Evolutionary conservation across 2,888 invertebrate genomes (phyloP), one percentile per base, ranked within the genome.

Genomic region (Drosophila recens): DNA sequence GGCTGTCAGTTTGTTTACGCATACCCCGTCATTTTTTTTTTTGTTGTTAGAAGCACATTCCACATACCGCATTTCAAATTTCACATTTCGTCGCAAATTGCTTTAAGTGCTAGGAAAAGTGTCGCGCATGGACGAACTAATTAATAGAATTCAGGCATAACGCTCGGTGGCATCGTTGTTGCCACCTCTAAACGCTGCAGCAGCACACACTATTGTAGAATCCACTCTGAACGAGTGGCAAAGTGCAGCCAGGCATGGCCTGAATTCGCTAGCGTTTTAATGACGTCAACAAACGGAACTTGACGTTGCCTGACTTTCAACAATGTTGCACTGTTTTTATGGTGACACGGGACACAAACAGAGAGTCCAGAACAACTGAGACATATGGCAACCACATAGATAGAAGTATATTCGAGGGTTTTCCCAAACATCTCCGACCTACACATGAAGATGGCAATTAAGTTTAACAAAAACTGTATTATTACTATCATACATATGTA

Each of bases 251-350:
- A 69, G 64, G 68, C 76, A 66, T 69, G 72, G 67, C 65, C 68
- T 13, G 43, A 51, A 36, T 43, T 43, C 40, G 68, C 72, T 77
- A 75, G 83, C 69, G 72, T 87, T 87, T 87, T 84, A 84, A 84
- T 84, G 84, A 87, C 75, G 86, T 74, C 82, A 74, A 84, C 82
- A 82, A 84, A 78, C 86, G 86, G 88, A 84, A 84, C 86, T 85
- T 82, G 86, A 87, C 68, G 86, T 78, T 78, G 86, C 78, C 75
- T 80, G 86, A 88, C 86, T 77, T 70, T 52, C 70, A 75, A 86
- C 84, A 88, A 58, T 83, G 87, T 86, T 75, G 88, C 78, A 58
- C 30, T 57, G 51, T 70, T 84, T 83, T 87, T 71, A 84, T 84
- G 54, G 54, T 75, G 80, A 86, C 86, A 88, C 87, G 88, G 88